Evolutionary conservation across 1,140 invertebrate genomes (phyloP), one percentile per base, ranked within the genome.

Genomic region (Octopus sinensis): DNA sequence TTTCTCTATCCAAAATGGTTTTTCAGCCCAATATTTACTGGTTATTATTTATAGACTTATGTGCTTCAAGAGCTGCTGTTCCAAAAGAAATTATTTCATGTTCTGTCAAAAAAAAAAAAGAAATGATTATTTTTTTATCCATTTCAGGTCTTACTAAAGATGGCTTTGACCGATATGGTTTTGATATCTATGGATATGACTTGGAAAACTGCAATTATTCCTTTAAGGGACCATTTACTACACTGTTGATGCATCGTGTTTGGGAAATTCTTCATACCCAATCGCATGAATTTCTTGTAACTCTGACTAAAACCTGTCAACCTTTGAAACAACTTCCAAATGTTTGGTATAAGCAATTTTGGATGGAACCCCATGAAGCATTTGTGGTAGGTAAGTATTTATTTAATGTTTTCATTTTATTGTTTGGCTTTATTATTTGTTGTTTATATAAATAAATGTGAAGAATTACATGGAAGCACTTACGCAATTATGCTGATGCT

Each of bases 161-260:
- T 81, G 88, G 86, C n/a, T 84, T 79, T 56, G 86, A 87, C 76
- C 83, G 81, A 62, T 88, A 84, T 84, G 87, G 88, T 9, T 88
- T 87, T 84, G 80, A 80, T 51, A 53, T 76, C n/a, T 52, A 78
- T 68, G 87, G 87, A 7, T 85, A 86, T 75, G 85, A 88, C 80
- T 81, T 81, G 4, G 80, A 86, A 76, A 71, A 83, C 54, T 89
- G 88, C 85, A 86, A 85, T 82, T 88, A 85, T 80, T 78, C 83
- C 23, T 86, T 82, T 81, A 80, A 85, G 56, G 87, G 88, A n/a
- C 88, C 88, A 5, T 87, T 87, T 82, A 81, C 82, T 77, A 76
- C 84, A 0, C 73, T 82, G 3, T 85, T 87, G 9, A 85, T 84
- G 7, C 56, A 82, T 10, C 80, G 51, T 30, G 85, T 88, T 30